Evolutionary conservation across 2,113 vertebrate genomes (phyloP).

Genomic region (Indicator maculatus): DNA sequence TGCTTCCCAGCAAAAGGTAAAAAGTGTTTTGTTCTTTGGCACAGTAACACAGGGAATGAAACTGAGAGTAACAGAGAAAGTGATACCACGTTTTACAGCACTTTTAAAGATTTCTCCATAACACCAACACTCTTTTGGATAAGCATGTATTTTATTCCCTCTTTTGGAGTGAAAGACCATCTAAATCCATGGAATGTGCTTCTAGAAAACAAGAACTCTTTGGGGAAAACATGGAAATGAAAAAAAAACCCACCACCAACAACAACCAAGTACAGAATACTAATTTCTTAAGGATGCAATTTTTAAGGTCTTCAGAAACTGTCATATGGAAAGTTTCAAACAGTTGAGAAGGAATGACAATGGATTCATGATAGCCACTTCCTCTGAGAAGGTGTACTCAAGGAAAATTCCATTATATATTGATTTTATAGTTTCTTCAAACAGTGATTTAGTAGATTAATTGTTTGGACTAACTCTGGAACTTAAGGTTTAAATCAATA

Average conservation of each 20-base stretch:
- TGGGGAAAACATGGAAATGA: background rate
- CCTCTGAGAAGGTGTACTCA: slow-evolving; percentile 27
- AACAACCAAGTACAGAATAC: background rate
- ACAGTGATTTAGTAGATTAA: slow-evolving; percentile 69
- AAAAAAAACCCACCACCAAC: background rate
- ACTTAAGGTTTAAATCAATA: slow-evolving; percentile 73
- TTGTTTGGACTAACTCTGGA: slow-evolving; percentile 57
- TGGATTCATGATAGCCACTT: slow-evolving; percentile 10
- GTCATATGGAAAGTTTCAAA: background rate
- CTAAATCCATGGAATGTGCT: background rate
- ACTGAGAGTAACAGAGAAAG: background rate
- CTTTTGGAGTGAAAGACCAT: background rate
- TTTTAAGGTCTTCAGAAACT: background rate
- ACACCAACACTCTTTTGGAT: background rate
- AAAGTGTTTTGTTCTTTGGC: background rate
- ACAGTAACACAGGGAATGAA: background rate
- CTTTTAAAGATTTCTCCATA: background rate
- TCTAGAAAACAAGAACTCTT: background rate
- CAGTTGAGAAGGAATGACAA: background rate
- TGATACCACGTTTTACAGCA: background rate
- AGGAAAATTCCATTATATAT: slow-evolving; percentile 66
- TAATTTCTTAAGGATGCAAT: background rate
- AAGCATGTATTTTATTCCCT: background rate
- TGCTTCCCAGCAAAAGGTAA: background rate
- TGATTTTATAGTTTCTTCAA: slow-evolving; percentile 72